A percentile compares a stretch with the other conserved stretches of the same genome.
Evolutionary conservation across 2,113 vertebrate species (phyloP).

Genomic region (Phyllopteryx taeniolatus): DNA sequence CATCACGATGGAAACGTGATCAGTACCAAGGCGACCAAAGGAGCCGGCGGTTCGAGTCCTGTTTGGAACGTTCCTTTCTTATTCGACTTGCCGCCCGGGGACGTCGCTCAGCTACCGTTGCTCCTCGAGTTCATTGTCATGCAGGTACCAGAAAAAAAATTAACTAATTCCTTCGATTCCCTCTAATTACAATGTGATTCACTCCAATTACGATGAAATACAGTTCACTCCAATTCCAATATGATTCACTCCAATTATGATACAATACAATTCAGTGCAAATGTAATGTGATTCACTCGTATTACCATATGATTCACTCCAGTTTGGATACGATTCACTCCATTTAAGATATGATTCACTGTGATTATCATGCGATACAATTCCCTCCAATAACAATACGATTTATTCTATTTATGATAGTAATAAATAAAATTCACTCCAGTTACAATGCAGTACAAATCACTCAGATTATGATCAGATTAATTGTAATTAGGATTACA

Average conservation of each 20-base stretch:
- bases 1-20: slow-evolving; percentile 62
- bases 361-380: too few species aligned
- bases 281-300: too few species aligned
- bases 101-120: slow-evolving; percentile 68
- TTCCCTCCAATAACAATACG: too few species aligned
- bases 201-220: neutral
- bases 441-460: too few species aligned
- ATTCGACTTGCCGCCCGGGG: slow-evolving; percentile 73
- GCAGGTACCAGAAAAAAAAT: slow-evolving; percentile 67
- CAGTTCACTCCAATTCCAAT: neutral
- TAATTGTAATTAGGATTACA: too few species aligned
- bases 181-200: neutral
- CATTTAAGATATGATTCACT: too few species aligned
- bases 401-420: too few species aligned
- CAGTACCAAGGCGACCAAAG: slow-evolving; percentile 76
- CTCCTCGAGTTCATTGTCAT: slow-evolving; percentile 74
- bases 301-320: too few species aligned
- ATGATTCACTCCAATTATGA: neutral
- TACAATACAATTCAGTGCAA: neutral
- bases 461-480: too few species aligned
- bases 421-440: too few species aligned
- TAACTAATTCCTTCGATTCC: neutral
- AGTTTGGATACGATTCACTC: too few species aligned
- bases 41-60: slow-evolving; percentile 58
- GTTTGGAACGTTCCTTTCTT: slow-evolving; percentile 83